phyloP scores from a whole-genome alignment of 2,888 invertebrate species.

The Eupithecia subfuscata region DNA sequence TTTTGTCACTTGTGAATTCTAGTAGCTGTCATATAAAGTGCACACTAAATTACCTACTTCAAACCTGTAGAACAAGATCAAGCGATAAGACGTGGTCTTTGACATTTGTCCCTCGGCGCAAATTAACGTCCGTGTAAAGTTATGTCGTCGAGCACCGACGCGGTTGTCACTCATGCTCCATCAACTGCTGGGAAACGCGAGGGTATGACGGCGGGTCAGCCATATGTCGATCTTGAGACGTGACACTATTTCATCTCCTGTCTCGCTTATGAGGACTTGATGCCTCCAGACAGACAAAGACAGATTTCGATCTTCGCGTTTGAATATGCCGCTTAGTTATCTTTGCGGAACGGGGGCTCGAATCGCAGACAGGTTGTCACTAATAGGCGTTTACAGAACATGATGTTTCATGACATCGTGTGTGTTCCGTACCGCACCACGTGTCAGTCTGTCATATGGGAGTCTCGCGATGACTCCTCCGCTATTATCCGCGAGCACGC shows the following conservation, averaged over 20 bases:
- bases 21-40: conserved; percentile 75
- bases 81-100: conserved; percentile 70
- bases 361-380: conserved; percentile 80
- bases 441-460: conserved; percentile 71
- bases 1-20: conserved; percentile 65
- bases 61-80: conserved; percentile 71
- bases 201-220: conserved; percentile 81
- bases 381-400: conserved; percentile 81
- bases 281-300: conserved; percentile 75
- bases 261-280: conserved; percentile 72
- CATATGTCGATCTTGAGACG: conserved; percentile 76
- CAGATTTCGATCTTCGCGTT: conserved; percentile 66
- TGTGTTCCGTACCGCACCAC: conserved; percentile 73
- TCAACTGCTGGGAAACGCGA: conserved; percentile 81
- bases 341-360: conserved; percentile 70
- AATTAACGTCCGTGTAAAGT: conserved; percentile 81
- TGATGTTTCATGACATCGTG: conserved; percentile 75
- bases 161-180: conserved; percentile 83
- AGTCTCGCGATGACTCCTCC: conserved; percentile 66
- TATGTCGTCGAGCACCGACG: conserved; percentile 68
- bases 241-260: conserved; percentile 77
- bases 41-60: conserved; percentile 70
- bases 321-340: conserved; percentile 74
- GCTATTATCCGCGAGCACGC: conserved; percentile 62
- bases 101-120: conserved; percentile 71